Evolutionary conservation across 2,113 vertebrate species (phyloP), one percentile per base, ranked within the genome.

Genomic region (Apistogramma diplotaenia): DNA sequence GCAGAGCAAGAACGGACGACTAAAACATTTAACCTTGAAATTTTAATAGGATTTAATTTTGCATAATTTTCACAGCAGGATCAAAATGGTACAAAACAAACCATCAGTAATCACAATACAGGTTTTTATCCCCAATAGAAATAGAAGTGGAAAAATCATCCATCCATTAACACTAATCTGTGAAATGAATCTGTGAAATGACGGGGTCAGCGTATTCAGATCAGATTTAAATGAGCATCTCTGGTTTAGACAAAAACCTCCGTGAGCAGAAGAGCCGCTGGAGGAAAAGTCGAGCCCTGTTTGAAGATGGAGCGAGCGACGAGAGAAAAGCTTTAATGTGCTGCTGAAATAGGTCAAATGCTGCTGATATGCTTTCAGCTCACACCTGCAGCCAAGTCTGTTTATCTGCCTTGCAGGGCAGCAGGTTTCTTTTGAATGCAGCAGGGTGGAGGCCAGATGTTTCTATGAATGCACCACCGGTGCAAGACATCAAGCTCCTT

Each of bases 301-400:
- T 76, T 15, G 40, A 76, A 51, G 43, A 23, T 12, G 3, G 9
- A 43, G 6, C 19, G 53, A 18, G 15, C 35, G 11, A 40, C 31
- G 67, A 70, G 11, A 49, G 29, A 27, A 76, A 31, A 33, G 55
- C 51, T 87, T 60, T 51, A 25, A 71, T 19, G 61, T 25, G 59
- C 57, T 10, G 3, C 51, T 67, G 74, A 74, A 85, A 82, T 74
- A 23, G 75, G 71, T 82, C 83, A 89, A 78, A 84, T 57, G 27
- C 83, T 77, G 81, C 59, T 80, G 76, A 80, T 84, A 79, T 46
- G 60, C 59, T 85, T 65, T 78, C 83, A 79, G 65, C 81, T 67
- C 75, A 51, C 75, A 84, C 27, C 71, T 83, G 79, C 76, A 84
- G 60, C 51, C 15, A 40, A 16, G 25, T 59, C 76, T 59, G 37